phyloP scores from a whole-genome alignment of 2,797 vertebrate species.

The Coregonus sp. region DNA sequence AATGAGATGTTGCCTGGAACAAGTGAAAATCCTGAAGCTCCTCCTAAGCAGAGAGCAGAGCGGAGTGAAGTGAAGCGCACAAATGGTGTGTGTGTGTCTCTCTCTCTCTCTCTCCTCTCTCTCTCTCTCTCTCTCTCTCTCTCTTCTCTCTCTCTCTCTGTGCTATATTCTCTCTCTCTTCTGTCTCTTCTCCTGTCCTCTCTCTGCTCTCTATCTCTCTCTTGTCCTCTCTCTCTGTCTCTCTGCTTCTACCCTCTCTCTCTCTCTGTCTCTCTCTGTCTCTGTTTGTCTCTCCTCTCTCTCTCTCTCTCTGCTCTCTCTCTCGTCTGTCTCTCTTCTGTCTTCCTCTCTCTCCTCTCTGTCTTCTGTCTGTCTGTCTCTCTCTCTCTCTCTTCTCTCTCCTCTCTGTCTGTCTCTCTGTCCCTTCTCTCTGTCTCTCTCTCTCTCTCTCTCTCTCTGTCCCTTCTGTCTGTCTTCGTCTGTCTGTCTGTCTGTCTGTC shows the following conservation, averaged over 20 bases:
- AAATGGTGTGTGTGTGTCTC: slow-evolving; percentile 39
- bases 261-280: not conserved
- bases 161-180: too few species aligned
- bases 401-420: not conserved
- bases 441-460: not conserved
- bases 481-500: rapidly evolving
- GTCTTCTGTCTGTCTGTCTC: not conserved
- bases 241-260: not conserved
- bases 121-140: not conserved
- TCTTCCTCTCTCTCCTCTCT: not conserved
- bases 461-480: too few species aligned
- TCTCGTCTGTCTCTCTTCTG: too few species aligned
- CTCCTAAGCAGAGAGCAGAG: slow-evolving; percentile 53
- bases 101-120: not conserved
- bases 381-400: not conserved
- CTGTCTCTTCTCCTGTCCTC: too few species aligned
- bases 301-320: not conserved
- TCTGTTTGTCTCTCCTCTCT: too few species aligned
- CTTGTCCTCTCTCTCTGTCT: not conserved
- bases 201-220: not conserved
- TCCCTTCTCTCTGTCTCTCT: not conserved
- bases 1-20: slow-evolving; percentile 52
- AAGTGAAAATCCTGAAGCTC: slow-evolving; percentile 63
- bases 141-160: too few species aligned
- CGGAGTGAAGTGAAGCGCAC: slow-evolving; percentile 32